These are phyloP conservation scores for Sus cebifrons DNA, from an alignment of 2,797 vertebrate genomes.

Conservation along the genomic window DNA sequence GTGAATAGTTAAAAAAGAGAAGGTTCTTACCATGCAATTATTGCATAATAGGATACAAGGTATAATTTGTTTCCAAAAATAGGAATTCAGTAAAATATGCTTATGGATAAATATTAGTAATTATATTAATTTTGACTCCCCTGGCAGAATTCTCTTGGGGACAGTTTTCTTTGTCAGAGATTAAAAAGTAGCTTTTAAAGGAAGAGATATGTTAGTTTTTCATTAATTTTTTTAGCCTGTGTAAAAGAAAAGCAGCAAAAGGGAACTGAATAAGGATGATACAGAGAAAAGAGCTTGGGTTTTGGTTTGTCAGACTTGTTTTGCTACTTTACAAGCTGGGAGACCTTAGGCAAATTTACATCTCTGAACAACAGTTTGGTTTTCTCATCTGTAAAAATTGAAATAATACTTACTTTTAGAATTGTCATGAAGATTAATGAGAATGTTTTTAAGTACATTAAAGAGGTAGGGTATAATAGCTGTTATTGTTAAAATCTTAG, in stretches of 20 bases:
- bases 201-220: not conserved
- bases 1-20: not conserved
- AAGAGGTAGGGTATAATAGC: slow-evolving; percentile 23
- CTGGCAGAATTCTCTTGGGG: slow-evolving; percentile 50
- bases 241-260: not conserved
- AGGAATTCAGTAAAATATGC: slow-evolving; percentile 41
- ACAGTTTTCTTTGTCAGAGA: slow-evolving; percentile 39
- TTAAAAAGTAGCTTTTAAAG: slow-evolving; percentile 63
- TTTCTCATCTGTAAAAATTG: slow-evolving; percentile 23
- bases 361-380: slow-evolving; percentile 29
- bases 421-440: slow-evolving; percentile 26
- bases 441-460: slow-evolving; percentile 33
- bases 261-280: not conserved
- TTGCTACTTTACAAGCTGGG: not conserved
- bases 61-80: slow-evolving; percentile 55
- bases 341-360: not conserved
- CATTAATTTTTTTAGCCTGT: slow-evolving; percentile 39
- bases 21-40: not conserved
- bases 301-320: not conserved
- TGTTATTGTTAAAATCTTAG: slow-evolving; percentile 54
- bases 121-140: not conserved
- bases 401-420: slow-evolving; percentile 31
- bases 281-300: not conserved
- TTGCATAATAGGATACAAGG: not conserved
- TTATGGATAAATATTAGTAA: slow-evolving; percentile 36